Evolutionary conservation across 2,113 vertebrate species (phyloP).

Genomic region (Suricata suricatta): DNA sequence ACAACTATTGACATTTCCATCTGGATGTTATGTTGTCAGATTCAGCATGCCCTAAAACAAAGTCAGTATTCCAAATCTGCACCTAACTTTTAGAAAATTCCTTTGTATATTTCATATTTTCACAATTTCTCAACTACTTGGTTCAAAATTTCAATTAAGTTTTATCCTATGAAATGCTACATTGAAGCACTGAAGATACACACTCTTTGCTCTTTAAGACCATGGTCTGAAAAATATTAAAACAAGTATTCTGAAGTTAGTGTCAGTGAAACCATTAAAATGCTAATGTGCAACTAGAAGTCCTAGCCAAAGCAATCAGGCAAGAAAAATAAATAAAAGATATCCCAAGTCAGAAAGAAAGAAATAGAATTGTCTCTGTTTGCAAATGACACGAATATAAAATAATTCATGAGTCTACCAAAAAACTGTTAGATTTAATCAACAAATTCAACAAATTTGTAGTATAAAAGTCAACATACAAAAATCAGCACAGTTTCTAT

Average conservation of each 20-base stretch:
- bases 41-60: neutral
- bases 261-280: neutral
- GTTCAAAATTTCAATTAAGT: neutral
- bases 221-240: neutral
- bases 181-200: neutral
- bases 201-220: neutral
- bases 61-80: neutral
- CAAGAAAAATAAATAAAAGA: neutral
- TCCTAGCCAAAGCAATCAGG: neutral
- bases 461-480: neutral
- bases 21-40: no score
- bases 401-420: neutral
- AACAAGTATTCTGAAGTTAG: neutral
- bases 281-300: neutral
- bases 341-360: neutral
- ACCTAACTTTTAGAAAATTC: neutral
- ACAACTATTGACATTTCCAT: neutral
- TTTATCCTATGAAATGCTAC: neutral
- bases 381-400: neutral
- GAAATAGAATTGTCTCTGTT: neutral
- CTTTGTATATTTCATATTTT: neutral
- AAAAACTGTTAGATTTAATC: neutral
- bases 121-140: neutral
- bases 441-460: neutral
- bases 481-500: neutral